A percentile compares a stretch with the other conserved stretches of the same genome.
phyloP scores from a whole-genome alignment of 30 jellyfish, hydroid and myxozoan species.

The Cassiopea andromeda region DNA sequence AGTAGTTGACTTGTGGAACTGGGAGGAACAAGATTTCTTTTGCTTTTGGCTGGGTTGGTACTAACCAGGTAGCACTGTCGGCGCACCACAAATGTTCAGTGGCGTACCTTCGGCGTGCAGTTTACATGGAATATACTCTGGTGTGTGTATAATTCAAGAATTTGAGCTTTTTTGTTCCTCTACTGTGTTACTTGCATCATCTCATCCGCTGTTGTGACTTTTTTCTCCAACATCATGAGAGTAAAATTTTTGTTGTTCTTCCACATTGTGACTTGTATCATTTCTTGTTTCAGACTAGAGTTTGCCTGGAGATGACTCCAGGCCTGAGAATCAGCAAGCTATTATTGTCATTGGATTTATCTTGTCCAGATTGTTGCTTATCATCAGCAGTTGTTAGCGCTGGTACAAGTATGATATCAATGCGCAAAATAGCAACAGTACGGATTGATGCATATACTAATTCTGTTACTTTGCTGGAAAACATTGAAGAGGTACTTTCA shows the following conservation, averaged over 20 bases:
- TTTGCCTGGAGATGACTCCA: conserved; percentile 65
- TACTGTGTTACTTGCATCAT: too few species aligned
- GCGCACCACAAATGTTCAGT: too few species aligned
- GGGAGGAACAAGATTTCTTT: too few species aligned
- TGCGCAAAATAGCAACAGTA: conserved; percentile 49
- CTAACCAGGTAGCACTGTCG: too few species aligned
- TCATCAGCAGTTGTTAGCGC: conserved; percentile 66
- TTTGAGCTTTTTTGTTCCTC: too few species aligned
- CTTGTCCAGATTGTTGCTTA: conserved; percentile 50
- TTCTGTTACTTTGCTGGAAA: conserved; percentile 28
- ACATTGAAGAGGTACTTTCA: conserved; percentile 43
- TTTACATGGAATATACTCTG: too few species aligned
- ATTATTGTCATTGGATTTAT: conserved; percentile 29
- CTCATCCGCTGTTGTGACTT: too few species aligned
- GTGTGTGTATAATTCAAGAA: too few species aligned
- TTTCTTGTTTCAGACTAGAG: conserved; percentile 40
- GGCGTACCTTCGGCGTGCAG: too few species aligned
- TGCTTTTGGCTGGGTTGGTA: too few species aligned
- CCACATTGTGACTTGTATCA: neutral
- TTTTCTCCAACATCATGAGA: neutral
- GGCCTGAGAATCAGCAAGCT: conserved; percentile 51
- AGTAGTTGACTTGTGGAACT: too few species aligned
- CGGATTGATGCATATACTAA: conserved; percentile 5
- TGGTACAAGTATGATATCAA: conserved; percentile 57
- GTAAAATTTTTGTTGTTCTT: neutral